Evolutionary conservation across 2,797 vertebrate species (phyloP).

Genomic region (Tokudaia tokunoshimensis): DNA sequence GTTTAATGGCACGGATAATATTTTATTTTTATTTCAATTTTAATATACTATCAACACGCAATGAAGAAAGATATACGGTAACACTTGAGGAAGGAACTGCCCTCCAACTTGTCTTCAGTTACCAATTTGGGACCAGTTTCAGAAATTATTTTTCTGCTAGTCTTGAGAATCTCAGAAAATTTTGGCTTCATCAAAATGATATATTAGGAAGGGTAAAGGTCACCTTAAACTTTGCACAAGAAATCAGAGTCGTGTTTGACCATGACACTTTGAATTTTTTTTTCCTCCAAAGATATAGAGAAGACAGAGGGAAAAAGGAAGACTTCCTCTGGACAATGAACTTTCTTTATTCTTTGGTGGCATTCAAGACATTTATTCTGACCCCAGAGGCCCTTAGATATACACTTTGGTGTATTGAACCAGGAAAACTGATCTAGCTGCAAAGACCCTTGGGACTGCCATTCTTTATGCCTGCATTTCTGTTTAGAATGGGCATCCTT

Average conservation of each 20-base stretch:
- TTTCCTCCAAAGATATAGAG: conserved; percentile 51
- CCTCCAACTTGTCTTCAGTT: conserved; percentile 79
- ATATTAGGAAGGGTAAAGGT: conserved; percentile 77
- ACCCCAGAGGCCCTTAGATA: conserved; percentile 43
- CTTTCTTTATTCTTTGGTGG: conserved; percentile 48
- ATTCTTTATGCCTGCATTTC: not conserved
- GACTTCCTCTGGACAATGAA: conserved; percentile 38
- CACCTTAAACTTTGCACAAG: conserved; percentile 80
- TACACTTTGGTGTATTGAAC: not conserved
- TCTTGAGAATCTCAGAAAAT: conserved; percentile 80
- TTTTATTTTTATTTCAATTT: conserved; percentile 86
- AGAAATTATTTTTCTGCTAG: conserved; percentile 81
- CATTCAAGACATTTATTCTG: conserved; percentile 49
- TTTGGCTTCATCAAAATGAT: conserved; percentile 81
- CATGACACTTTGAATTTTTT: conserved; percentile 65
- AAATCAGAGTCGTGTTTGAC: conserved; percentile 76
- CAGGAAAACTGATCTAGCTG: conserved; percentile 32
- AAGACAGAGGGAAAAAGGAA: conserved; percentile 6
- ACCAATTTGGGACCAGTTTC: conserved; percentile 79
- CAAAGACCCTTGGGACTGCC: not conserved
- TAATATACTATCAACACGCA: conserved; percentile 85
- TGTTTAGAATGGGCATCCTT: not conserved
- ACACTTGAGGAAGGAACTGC: conserved; percentile 75
- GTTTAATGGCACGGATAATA: conserved; percentile 84
- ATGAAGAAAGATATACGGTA: conserved; percentile 83